Conservation (phyloP, 2,888 invertebrate species). For the Heteromurus nitidus region DNA sequence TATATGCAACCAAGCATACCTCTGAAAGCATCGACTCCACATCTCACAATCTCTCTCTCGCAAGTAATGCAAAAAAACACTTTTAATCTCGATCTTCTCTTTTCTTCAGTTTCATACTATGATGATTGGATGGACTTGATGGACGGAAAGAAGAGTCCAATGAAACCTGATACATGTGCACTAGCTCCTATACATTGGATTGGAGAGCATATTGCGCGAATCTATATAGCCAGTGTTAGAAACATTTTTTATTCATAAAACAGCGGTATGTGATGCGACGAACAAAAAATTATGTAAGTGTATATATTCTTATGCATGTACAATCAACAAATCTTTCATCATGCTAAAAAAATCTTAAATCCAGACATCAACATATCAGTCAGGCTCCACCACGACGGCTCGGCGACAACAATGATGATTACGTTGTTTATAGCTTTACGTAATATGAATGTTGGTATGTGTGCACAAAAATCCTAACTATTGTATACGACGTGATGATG, state of each 20-base stretch:
- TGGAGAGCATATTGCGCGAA: no score
- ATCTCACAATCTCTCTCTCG: slow-evolving; percentile 25
- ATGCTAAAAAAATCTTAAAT: slow-evolving; percentile 46
- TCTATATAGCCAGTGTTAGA: neutral
- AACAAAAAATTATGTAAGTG: neutral
- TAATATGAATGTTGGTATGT: neutral
- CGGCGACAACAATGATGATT: slow-evolving; percentile 55
- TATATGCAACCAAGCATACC: slow-evolving; percentile 29
- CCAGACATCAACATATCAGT: slow-evolving; percentile 58
- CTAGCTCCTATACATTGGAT: neutral
- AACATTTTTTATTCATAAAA: neutral
- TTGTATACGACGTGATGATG: no score
- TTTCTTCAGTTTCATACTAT: slow-evolving; percentile 16
- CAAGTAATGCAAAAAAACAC: slow-evolving; percentile 32
- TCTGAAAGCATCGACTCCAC: slow-evolving; percentile 13
- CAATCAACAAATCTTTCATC: slow-evolving; percentile 59
- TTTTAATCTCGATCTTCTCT: slow-evolving; percentile 44
- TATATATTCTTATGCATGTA: slow-evolving; percentile 1
- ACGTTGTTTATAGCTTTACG: neutral
- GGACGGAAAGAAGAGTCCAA: slow-evolving; percentile 24
- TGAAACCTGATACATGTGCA: slow-evolving; percentile 30
- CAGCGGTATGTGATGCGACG: neutral
- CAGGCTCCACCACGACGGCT: slow-evolving; percentile 49
- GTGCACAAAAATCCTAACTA: no score
- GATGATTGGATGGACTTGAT: slow-evolving; percentile 30